Base-by-base conservation (phyloP, 2,797 vertebrate genomes). In the Catamblyrhynchus diadema region DNA sequence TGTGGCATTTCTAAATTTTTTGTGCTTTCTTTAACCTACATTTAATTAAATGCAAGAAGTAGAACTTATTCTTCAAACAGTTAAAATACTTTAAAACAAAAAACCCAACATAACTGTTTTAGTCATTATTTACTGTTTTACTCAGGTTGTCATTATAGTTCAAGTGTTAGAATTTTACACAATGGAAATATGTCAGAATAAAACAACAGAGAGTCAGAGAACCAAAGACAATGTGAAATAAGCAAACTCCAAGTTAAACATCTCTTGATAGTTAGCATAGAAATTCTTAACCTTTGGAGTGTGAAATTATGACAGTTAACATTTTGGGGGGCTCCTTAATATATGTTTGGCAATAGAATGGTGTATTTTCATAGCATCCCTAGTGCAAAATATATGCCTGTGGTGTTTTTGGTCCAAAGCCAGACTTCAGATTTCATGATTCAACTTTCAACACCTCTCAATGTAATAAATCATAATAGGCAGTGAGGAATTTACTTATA, bases 381-480 rank as follows among this genome's bases (percentile, higher is more conserved):
- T 88, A 27, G 86, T 83, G 94, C 61, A 96, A 95, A 93, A 90
- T 97, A 80, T 89, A 93, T 92, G 88, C 78, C 81, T 95, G 44
- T 72, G 74, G 77, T 97, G 72, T 18, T 95, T 96, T 96, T 97
- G 95, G 94, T 92, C 54, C 3, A 21, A 87, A 75, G 81, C 79
- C 95, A 97, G 85, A 88, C 81, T 93, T 93, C 65, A 88, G 73
- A 94, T 94, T 96, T 94, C 85, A 81, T 86, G 88, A 93, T 83
- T 96, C 39, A 90, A 91, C 71, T 96, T 96, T 96, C 96, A 96
- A 74, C 93, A 94, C 86, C 71, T 95, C 86, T 95, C 75, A 77
- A 37, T 77, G 72, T 72, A 95, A 96, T 95, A 96, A 97, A 96
- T 96, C 87, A 94, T 88, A 96, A 96, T 27, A 87, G 77, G 56